Percentiles rank a stretch among this genome's conserved stretches.
Conservation (phyloP, 2,113 vertebrate genomes). For the Pangasianodon hypophthalmus region DNA sequence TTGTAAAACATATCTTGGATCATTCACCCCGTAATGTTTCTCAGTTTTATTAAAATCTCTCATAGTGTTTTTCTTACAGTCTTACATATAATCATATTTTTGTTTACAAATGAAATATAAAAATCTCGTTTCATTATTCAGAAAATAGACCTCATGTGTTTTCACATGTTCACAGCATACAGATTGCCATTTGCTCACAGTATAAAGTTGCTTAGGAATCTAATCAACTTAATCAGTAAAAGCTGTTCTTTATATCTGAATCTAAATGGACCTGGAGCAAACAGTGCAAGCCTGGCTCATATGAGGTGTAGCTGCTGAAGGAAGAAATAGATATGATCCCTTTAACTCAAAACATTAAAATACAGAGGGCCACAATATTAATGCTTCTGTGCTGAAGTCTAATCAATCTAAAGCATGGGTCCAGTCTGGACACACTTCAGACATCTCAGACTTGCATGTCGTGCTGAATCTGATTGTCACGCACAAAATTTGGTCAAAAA, state of each 20-base stretch:
- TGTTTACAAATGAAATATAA: background rate
- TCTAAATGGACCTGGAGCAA: background rate
- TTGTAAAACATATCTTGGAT: background rate
- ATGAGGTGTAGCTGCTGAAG: background rate
- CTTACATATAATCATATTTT: background rate
- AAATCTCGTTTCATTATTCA: background rate
- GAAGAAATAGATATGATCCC: background rate
- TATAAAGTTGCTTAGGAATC: background rate
- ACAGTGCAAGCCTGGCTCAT: background rate
- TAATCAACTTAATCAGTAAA: background rate
- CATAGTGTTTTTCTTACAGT: background rate
- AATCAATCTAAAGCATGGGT: background rate
- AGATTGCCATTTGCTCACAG: background rate
- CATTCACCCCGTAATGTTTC: background rate
- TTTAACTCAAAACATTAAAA: background rate
- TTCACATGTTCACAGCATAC: background rate
- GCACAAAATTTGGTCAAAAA: background rate
- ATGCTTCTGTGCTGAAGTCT: background rate
- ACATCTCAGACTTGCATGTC: background rate
- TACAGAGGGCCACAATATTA: background rate
- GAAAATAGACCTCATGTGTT: background rate
- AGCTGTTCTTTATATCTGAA: background rate
- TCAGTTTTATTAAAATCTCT: conserved; percentile 3
- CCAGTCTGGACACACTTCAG: background rate
- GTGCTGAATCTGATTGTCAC: conserved; percentile 4